Conservation (phyloP, 1,140 invertebrate genomes). For the Agrilus planipennis region DNA sequence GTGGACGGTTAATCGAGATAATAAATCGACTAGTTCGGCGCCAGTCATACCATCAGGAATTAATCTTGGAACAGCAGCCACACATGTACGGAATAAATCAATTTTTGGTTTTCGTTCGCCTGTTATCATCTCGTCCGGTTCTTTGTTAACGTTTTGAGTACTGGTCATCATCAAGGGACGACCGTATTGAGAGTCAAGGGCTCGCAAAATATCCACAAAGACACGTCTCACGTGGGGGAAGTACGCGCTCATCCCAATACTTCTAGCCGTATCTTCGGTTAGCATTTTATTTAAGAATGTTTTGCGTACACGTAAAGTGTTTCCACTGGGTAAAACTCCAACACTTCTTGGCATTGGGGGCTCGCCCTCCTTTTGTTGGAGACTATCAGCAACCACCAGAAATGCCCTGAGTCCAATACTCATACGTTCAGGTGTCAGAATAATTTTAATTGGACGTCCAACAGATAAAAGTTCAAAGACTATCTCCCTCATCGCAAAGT, state of each 20-base stretch:
- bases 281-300: constrained; percentile 93
- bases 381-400: constrained; percentile 93
- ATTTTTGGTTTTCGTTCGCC: constrained; percentile 95
- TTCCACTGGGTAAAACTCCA: constrained; percentile 86
- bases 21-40: constrained; percentile 84
- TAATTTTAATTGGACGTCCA: constrained; percentile 86
- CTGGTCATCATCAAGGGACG: constrained; percentile 91
- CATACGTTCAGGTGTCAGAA: constrained; percentile 95
- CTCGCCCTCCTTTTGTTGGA: constrained; percentile 97
- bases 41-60: constrained; percentile 96
- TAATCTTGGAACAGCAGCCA: constrained; percentile 93
- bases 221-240: constrained; percentile 91
- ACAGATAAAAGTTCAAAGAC: constrained; percentile 96
- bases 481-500: constrained; percentile 98
- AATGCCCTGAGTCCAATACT: constrained; percentile 95
- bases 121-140: constrained; percentile 91
- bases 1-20: constrained; percentile 82
- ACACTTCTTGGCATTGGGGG: constrained; percentile 95
- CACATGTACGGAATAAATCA: constrained; percentile 94
- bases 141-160: constrained; percentile 91
- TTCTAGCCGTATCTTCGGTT: constrained; percentile 88
- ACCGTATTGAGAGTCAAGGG: constrained; percentile 93
- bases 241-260: constrained; percentile 93
- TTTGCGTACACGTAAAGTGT: constrained; percentile 89
- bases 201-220: constrained; percentile 90